Conservation (phyloP, 2,113 vertebrate genomes). For the Todiramphus chloris region DNA sequence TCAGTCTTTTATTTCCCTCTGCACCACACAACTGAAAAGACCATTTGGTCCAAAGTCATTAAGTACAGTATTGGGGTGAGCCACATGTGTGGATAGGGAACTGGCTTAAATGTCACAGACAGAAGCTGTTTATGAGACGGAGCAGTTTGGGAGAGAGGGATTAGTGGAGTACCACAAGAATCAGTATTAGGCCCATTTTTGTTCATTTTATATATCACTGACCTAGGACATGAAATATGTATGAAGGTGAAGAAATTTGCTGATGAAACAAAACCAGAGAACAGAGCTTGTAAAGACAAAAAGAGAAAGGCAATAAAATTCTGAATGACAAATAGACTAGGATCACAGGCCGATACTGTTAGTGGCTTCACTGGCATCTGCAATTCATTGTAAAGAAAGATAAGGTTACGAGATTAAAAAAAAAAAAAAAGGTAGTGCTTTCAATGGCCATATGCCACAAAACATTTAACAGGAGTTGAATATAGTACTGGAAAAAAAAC, state of each 20-base stretch:
- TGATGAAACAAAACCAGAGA: constrained; percentile 63
- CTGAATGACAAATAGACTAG: constrained; percentile 62
- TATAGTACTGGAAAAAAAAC: neutral
- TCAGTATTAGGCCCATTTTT: constrained; percentile 41
- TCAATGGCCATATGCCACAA: neutral
- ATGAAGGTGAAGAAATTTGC: constrained; percentile 68
- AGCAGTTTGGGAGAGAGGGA: constrained; percentile 46
- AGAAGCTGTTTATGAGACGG: constrained; percentile 56
- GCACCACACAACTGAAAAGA: constrained; percentile 30
- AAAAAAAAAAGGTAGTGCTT: neutral
- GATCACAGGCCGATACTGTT: constrained; percentile 40
- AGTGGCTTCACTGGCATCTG: constrained; percentile 37
- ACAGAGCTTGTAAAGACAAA: constrained; percentile 53
- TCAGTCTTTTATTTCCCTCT: constrained; percentile 53
- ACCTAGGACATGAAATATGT: constrained; percentile 67
- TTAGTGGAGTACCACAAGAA: constrained; percentile 45
- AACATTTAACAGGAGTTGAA: neutral
- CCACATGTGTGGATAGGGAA: constrained; percentile 38
- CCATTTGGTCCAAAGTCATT: constrained; percentile 54
- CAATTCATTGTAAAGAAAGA: constrained; percentile 42
- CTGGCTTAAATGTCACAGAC: constrained; percentile 59
- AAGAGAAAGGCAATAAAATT: constrained; percentile 55
- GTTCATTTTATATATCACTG: constrained; percentile 57
- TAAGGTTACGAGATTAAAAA: constrained; percentile 10
- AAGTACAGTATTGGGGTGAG: constrained; percentile 46